Percentiles rank a stretch among this genome's conserved stretches.
Evolutionary conservation across 2,113 vertebrate genomes (phyloP).

Genomic region (Lophius piscatorius): DNA sequence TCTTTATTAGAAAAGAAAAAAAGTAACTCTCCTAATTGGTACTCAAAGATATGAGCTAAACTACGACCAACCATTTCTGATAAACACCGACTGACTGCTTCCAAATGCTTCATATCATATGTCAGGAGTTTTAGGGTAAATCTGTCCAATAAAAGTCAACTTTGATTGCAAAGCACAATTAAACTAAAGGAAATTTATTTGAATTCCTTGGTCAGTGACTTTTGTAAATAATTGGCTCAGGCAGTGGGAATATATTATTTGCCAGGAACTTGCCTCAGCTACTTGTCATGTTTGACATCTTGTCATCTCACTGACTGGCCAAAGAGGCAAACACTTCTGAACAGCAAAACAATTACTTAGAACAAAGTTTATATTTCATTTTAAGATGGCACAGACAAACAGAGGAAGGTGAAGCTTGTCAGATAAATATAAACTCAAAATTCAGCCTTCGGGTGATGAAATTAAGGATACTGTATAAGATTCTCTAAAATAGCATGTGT

Average conservation of each 20-base stretch:
- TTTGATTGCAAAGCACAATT: neutral
- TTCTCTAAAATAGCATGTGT: constrained; percentile 15
- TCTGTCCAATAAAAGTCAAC: neutral
- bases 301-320: constrained; percentile 28
- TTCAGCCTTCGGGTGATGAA: constrained; percentile 46
- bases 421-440: constrained; percentile 47
- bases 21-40: neutral
- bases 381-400: constrained; percentile 28
- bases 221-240: constrained; percentile 11
- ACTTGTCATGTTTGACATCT: constrained; percentile 54
- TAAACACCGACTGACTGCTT: neutral
- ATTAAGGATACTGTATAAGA: constrained; percentile 37
- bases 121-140: neutral
- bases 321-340: constrained; percentile 3
- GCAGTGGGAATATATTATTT: constrained; percentile 22
- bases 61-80: neutral
- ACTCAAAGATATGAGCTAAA: neutral
- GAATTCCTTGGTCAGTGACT: constrained; percentile 1
- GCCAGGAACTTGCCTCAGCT: constrained; percentile 31
- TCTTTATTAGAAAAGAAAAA: neutral
- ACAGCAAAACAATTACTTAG: constrained; percentile 34
- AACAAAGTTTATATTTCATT: constrained; percentile 29
- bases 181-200: neutral
- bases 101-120: neutral
- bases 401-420: constrained; percentile 38